Evolutionary conservation across 1,140 invertebrate species (phyloP), one percentile per base, ranked within the genome.

Genomic region (Cephus cinctus): DNA sequence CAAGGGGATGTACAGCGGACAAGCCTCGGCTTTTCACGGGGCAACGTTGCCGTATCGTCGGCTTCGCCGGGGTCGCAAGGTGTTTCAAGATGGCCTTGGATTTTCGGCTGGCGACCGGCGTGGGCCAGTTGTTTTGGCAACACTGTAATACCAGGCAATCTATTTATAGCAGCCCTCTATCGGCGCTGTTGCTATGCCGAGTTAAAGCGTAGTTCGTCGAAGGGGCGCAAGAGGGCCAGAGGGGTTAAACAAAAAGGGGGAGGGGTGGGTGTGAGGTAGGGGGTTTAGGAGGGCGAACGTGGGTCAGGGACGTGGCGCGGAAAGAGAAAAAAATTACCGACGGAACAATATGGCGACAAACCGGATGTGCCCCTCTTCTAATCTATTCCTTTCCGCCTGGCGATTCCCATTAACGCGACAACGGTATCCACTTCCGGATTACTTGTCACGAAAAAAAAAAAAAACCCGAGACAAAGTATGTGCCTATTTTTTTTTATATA

Each of bases 161-260:
- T 66, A 66, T 58, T 58, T 58, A 50, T 65, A 71, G 62, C 31
- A 57, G 53, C 30, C 44, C 42, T 45, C 39, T 46, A 52, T 58
- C 47, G 43, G 34, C 41, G 61, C 57, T 71, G 67, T 71, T 69
- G 63, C 66, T 69, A 72, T 65, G 61, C 63, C 42, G 45, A 47
- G 36, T 40, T 44, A 45, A 52, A 35, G 44, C 50, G 56, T 49
- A 61, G 47, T 53, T 52, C 44, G 21, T 34, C 38, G 48, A 23
- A 30, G 12, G 22, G 25, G 45, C n/a, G n/a, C n/a, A n/a, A n/a
- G n/a, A n/a, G n/a, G n/a, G n/a, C n/a, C n/a, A n/a, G n/a, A n/a
- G n/a, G n/a, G n/a, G n/a, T n/a, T n/a, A n/a, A n/a, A n/a, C n/a
- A n/a, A n/a, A n/a, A n/a, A n/a, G 35, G 16, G 15, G 21, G 20